Evolutionary conservation across 2,113 vertebrate species (phyloP).

Genomic region (Garra rufa): DNA sequence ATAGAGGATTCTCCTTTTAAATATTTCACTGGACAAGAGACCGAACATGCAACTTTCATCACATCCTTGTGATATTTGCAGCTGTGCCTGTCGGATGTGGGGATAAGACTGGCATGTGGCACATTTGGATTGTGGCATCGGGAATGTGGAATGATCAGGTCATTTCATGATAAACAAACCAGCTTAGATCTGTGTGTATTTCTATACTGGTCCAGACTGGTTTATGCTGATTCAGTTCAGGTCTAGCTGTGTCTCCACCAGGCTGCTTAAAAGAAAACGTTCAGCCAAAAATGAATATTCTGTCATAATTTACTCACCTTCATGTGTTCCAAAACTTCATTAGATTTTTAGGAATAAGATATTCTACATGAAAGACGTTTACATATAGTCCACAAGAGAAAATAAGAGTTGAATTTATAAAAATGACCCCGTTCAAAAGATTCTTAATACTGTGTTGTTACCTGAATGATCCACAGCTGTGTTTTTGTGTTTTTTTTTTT

Average conservation of each 20-base stretch:
- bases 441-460: no score
- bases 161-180: not conserved
- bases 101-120: conserved; percentile 28
- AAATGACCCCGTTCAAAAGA: no score
- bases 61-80: conserved; percentile 46
- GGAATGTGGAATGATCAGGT: not conserved
- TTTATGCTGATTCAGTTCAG: not conserved
- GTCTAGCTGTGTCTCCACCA: not conserved
- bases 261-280: no score
- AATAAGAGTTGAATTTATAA: no score
- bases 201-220: not conserved
- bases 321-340: no score
- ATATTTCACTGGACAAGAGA: conserved; percentile 57
- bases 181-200: not conserved
- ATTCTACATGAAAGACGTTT: no score
- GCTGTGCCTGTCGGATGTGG: conserved; percentile 16
- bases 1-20: conserved; percentile 39
- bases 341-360: no score
- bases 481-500: no score
- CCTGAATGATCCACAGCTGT: no score
- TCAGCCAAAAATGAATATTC: no score
- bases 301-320: no score
- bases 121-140: conserved; percentile 1
- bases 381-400: no score
- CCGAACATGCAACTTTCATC: conserved; percentile 48